Base-by-base conservation (phyloP, 1,140 invertebrate species). In the Zaprionus tsacasi region DNA sequence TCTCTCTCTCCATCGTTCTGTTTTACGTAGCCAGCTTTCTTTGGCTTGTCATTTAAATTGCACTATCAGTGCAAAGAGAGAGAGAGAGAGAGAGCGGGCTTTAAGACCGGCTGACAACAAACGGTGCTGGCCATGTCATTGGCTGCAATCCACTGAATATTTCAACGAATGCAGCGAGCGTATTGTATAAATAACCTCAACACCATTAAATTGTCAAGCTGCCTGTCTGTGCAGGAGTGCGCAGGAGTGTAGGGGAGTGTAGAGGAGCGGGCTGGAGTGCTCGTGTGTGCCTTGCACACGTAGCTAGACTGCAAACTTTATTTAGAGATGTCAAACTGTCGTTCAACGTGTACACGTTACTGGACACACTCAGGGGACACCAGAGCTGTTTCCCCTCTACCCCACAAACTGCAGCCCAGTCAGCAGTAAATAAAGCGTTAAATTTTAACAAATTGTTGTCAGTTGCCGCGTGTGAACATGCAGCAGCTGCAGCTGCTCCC, bases 111-210 rank as follows among this genome's bases (percentile, higher is more conserved):
- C 36, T 13, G 56, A 38, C 30, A 55, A 38, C 30, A 55, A 17
- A 30, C 15, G 15, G 7, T 68, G 38, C 50, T 68, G 25, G 50
- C 25, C 58, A 58, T 70, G 71, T 82, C 83, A 87, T 88, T 88
- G 85, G 65, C 79, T 78, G 73, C 68, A 66, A 43, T 73, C 58
- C 68, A 70, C 64, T 78, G 81, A 83, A 88, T 88, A 81, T 89
- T 88, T 88, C 65, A 88, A 52, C 61, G 73, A 67, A 65, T 72
- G 80, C 70, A 78, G 82, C 50, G 50, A 82, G 52, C 67, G 82
- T 88, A 82, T 87, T 88, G 83, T 89, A 76, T 88, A 88, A 88
- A 88, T 89, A 88, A 88, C 83, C 85, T 81, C 83, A 88, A 88
- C 83, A 89, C 83, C 85, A 88, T 89, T 88, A 88, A 78, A 89